phyloP scores from a whole-genome alignment of 2,888 invertebrate species.

The Ischnus inquisitorius region DNA sequence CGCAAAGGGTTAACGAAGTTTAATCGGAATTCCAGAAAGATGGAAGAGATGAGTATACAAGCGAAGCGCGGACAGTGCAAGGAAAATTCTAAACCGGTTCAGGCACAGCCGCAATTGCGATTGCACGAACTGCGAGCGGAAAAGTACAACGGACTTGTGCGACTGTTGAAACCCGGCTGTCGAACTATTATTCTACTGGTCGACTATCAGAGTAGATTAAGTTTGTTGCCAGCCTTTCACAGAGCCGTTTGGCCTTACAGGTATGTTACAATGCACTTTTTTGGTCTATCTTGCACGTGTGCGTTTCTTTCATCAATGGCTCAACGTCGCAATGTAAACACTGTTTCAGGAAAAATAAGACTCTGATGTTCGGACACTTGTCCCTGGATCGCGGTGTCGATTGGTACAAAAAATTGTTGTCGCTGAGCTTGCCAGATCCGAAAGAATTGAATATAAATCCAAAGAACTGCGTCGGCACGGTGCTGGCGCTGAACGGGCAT shows the following conservation, averaged over 20 bases:
- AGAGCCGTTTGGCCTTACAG: conserved; percentile 98
- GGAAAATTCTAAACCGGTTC: conserved; percentile 85
- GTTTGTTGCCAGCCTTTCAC: conserved; percentile 96
- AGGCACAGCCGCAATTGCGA: conserved; percentile 89
- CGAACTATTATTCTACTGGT: conserved; percentile 96
- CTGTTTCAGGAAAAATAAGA: conserved; percentile 92
- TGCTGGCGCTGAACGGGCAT: conserved; percentile 97
- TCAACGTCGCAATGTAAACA: not conserved
- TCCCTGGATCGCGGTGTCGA: conserved; percentile 95
- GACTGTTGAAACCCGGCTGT: conserved; percentile 97
- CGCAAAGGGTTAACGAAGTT: not conserved
- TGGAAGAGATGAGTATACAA: conserved; percentile 88
- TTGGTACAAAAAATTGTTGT: conserved; percentile 97
- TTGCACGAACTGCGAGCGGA: conserved; percentile 97
- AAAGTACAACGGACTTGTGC: conserved; percentile 97
- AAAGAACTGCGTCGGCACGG: conserved; percentile 98
- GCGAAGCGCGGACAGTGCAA: conserved; percentile 85
- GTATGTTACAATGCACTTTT: conserved; percentile 86
- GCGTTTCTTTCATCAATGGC: not conserved
- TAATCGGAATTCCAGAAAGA: conserved; percentile 83
- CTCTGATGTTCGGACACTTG: conserved; percentile 97
- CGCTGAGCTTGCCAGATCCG: conserved; percentile 94
- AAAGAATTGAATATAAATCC: conserved; percentile 96
- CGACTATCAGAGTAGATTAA: conserved; percentile 94
- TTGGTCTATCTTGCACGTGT: conserved; percentile 14